Evolutionary conservation across 2,797 vertebrate genomes (phyloP), one percentile per base, ranked within the genome.

Genomic region (Poliocrania exsul): DNA sequence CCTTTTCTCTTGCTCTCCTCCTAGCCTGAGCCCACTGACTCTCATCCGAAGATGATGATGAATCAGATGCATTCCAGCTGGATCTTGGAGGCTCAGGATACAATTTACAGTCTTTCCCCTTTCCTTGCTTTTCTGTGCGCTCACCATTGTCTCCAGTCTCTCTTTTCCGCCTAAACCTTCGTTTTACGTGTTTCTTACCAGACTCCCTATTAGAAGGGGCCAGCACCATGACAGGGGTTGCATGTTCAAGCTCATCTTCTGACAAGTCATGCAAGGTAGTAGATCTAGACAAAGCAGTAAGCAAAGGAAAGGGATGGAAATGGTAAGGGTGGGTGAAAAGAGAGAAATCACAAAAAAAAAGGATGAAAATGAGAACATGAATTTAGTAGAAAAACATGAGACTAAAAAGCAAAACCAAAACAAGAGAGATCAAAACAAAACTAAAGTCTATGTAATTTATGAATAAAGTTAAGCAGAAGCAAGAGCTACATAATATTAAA

Each of bases 1-100:
- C 98, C 94, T 98, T 99, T 96, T 98, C 98, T 83, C 98, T 98
- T 25, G 97, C 98, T 98, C 98, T 99, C 89, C 98, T 98, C 90
- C 97, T 98, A 90, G 97, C 81, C 92, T 98, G 97, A 50, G 97
- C 98, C 98, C 98, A 97, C 1, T 96, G 96, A 96, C 98, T 97
- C 13, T 99, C 98, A 80, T 98, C 98, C 0, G 98, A 97, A 50
- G 98, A 98, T 31, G 99, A 98, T 49, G 99, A 98, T 10, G 99
- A 98, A 92, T 98, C 98, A 4, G 98, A 98, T 29, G 97, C 88
- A 23, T 88, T 97, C 97, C 97, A 97, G 47, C 46, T 88, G 80
- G 96, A 53, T 84, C 94, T 97, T 0, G 91, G 51, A 70, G 94
- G 67, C 56, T 93, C 77, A 29, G 96, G 91, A 64, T 90, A 92